Evolutionary conservation across 2,797 vertebrate genomes (phyloP), one percentile per base, ranked within the genome.

Genomic region (Alosa sapidissima): DNA sequence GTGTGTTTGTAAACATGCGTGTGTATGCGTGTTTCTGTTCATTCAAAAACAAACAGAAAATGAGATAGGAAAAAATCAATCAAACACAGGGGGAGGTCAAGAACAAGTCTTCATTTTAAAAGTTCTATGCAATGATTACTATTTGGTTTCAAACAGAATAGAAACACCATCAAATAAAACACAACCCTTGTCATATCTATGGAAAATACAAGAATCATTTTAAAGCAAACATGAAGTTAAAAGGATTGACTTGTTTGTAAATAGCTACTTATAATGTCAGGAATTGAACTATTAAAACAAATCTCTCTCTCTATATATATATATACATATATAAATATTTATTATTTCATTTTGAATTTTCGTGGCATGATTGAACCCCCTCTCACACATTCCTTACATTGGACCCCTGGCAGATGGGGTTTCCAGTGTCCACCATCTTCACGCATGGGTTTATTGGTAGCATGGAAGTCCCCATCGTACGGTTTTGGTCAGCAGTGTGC

Each of bases 71-170:
- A 89, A 82, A 89, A 90, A 89, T 68, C 83, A 52, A 91, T 81
- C 85, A 88, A 88, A 91, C 87, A 90, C 88, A 93, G 92, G 93
- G 93, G 89, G 90, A 93, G 90, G 90, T 88, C 93, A 94, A 93
- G 91, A 92, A 94, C 93, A 91, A 93, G 93, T 95, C 96, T 95
- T 95, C 95, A 97, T 95, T 95, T 97, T 96, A 94, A 95, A 97
- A 90, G 95, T 98, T 99, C 98, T 99, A 99, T 99, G 98, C 98
- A 99, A 99, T 96, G 95, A 97, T 94, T 93, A 90, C 91, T 92
- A 92, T 91, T 92, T 89, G 90, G 88, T 84, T 84, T 89, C 89
- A 87, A 84, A 81, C 90, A 88, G 89, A 85, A 85, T 8, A 93
- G 91, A 94, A 92, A 94, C 92, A 93, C 48, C 75, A 86, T 36